phyloP scores from a whole-genome alignment of 2,888 invertebrate genomes.

The Sphinx pinastri region DNA sequence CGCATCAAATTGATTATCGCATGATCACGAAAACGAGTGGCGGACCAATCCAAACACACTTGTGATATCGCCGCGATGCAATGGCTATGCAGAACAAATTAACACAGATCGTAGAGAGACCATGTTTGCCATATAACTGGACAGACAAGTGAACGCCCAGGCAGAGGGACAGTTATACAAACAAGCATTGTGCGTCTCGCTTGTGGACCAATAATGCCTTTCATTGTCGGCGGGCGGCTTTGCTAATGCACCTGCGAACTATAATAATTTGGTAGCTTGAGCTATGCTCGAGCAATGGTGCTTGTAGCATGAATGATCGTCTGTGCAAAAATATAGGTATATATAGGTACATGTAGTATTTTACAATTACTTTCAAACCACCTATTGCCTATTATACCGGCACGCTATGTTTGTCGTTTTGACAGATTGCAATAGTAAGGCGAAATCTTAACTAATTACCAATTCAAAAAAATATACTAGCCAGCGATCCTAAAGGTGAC shows the following conservation, averaged over 20 bases:
- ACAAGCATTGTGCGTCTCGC: conserved; percentile 69
- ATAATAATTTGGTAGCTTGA: neutral
- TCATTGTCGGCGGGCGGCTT: conserved; percentile 67
- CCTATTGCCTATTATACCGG: no score
- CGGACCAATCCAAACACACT: conserved; percentile 48
- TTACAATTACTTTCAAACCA: no score
- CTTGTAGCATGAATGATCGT: neutral
- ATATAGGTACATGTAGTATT: no score
- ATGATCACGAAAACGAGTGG: conserved; percentile 38
- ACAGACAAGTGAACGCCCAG: conserved; percentile 74
- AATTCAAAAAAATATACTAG: no score
- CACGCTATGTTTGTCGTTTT: no score
- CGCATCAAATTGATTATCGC: conserved; percentile 42
- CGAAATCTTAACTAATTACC: no score
- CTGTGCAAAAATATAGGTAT: no score
- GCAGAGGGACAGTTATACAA: conserved; percentile 75
- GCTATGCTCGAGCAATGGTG: neutral
- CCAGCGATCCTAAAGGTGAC: neutral
- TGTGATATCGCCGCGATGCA: conserved; percentile 62
- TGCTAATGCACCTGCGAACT: conserved; percentile 64
- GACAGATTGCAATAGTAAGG: no score
- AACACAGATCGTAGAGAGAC: conserved; percentile 72
- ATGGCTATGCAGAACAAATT: conserved; percentile 75
- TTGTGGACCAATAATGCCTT: conserved; percentile 76
- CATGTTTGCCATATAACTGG: conserved; percentile 74